Evolutionary conservation across 1,140 invertebrate genomes (phyloP).

Genomic region (Probaryconus sp.): DNA sequence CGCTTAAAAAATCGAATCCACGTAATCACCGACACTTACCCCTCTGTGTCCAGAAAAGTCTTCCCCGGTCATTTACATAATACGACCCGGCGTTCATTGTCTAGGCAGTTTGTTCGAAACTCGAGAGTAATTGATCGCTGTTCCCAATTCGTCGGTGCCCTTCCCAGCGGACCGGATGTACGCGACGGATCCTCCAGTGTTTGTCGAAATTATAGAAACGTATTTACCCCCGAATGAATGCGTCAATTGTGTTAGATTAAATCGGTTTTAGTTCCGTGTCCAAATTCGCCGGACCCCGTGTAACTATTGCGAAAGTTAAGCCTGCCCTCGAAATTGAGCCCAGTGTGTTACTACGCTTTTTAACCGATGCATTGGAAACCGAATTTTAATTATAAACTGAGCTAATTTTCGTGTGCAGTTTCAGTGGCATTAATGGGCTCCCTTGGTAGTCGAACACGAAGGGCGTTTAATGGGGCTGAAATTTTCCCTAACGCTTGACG

Average conservation of each 20-base stretch:
- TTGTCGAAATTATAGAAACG: conserved; percentile 55
- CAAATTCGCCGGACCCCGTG: too few relatives aligned
- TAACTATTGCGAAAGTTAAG: background rate
- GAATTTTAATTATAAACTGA: too few relatives aligned
- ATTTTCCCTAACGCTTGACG: too few relatives aligned
- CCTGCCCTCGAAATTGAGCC: too few relatives aligned
- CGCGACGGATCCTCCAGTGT: conserved; percentile 33
- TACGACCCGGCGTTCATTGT: conserved; percentile 52
- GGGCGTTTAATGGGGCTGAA: too few relatives aligned
- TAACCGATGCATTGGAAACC: too few relatives aligned
- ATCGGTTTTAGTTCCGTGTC: conserved; percentile 18
- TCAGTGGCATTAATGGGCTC: too few relatives aligned
- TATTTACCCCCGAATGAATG: conserved; percentile 43
- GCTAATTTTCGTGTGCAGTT: too few relatives aligned
- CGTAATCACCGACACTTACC: conserved; percentile 50
- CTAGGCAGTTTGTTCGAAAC: conserved; percentile 50
- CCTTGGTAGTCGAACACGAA: too few relatives aligned
- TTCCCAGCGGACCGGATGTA: conserved; percentile 32
- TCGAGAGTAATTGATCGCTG: conserved; percentile 56
- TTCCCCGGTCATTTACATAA: conserved; percentile 59
- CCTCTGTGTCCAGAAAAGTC: conserved; percentile 46
- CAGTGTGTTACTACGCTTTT: too few relatives aligned
- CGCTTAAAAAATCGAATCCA: conserved; percentile 35
- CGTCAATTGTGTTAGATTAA: conserved; percentile 41
- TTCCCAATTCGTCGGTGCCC: conserved; percentile 32